Conservation (phyloP, 2,888 invertebrate genomes). For the Hecatera dysodea region DNA sequence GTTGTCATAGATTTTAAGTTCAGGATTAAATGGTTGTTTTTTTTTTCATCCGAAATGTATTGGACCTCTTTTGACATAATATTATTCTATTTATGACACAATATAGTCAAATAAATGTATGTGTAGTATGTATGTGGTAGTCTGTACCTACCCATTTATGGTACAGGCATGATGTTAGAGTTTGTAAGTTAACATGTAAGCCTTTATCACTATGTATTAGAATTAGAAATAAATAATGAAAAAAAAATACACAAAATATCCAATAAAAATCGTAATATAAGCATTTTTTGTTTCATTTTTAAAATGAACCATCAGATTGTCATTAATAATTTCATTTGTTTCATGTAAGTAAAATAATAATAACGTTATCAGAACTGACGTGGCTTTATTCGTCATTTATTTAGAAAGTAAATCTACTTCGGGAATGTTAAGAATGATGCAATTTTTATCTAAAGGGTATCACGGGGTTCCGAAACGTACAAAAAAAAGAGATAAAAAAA, state of each 20-base stretch:
- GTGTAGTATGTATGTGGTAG: not conserved
- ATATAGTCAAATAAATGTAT: constrained; percentile 7
- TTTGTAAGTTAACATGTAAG: constrained; percentile 4
- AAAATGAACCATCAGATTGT: not conserved
- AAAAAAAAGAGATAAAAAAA: not conserved
- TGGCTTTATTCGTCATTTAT: constrained; percentile 26
- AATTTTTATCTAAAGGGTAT: constrained; percentile 41
- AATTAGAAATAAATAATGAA: not conserved
- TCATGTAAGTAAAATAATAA: not conserved
- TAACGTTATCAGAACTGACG: constrained; percentile 43
- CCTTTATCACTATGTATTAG: constrained; percentile 10
- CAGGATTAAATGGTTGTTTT: constrained; percentile 31
- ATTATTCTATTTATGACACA: constrained; percentile 12
- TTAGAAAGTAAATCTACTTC: constrained; percentile 16
- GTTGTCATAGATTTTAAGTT: constrained; percentile 60
- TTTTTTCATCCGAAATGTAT: not conserved
- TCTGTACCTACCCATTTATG: not conserved
- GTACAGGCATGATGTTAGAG: not conserved
- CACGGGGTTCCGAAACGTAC: not conserved
- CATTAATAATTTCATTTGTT: not conserved
- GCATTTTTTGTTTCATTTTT: not conserved
- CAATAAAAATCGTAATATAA: not conserved
- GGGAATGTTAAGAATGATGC: constrained; percentile 35
- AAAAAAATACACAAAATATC: constrained; percentile 9
- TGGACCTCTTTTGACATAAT: not conserved